A percentile compares a stretch with the other conserved stretches of the same genome.
Evolutionary conservation across 2,113 vertebrate genomes (phyloP).

Genomic region (Guaruba guarouba): DNA sequence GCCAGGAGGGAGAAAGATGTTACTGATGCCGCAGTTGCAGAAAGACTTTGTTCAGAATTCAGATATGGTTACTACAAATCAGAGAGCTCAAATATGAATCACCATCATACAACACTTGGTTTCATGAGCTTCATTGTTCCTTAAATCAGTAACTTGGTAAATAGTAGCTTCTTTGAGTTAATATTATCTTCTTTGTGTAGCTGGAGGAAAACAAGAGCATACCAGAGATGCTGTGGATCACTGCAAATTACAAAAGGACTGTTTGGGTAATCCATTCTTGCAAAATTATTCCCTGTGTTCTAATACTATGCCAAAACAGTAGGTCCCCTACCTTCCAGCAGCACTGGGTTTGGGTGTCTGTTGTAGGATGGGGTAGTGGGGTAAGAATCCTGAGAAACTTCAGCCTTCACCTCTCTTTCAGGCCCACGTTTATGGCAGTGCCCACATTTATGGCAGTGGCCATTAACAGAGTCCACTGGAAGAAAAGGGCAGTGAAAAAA

Average conservation of each 20-base stretch:
- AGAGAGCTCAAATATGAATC: background rate
- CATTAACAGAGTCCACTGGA: background rate
- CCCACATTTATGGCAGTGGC: background rate
- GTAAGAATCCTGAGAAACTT: background rate
- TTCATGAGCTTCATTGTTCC: background rate
- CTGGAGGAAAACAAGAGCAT: background rate
- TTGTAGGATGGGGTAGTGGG: background rate
- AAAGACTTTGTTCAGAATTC: background rate
- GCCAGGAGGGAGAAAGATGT: background rate
- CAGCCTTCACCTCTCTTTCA: background rate
- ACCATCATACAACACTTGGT: background rate
- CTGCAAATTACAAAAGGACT: background rate
- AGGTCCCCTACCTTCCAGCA: background rate
- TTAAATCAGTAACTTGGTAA: background rate
- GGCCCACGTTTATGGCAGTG: background rate
- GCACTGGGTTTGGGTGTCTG: background rate
- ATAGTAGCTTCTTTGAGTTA: background rate
- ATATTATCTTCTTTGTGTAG: background rate
- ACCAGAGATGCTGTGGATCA: background rate
- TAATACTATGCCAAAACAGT: background rate
- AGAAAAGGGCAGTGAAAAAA: background rate
- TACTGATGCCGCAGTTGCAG: background rate
- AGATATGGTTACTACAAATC: background rate
- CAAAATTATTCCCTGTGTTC: background rate
- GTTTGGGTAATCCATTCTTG: background rate